Evolutionary conservation across 2,888 invertebrate species (phyloP), one percentile per base, ranked within the genome.

Genomic region (Agrochola litura): DNA sequence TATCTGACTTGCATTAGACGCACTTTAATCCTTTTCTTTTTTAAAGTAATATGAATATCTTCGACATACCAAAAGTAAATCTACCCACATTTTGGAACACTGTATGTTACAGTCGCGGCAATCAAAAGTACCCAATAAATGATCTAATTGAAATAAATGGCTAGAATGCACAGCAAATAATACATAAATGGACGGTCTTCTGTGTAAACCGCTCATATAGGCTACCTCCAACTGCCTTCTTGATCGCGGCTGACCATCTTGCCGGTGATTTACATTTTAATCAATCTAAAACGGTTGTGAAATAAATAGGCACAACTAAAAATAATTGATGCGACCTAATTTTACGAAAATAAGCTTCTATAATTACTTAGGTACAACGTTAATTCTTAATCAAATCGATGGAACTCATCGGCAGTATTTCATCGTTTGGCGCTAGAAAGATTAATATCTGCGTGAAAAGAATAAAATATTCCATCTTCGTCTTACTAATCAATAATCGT

Each of bases 401-500:
- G 12, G n/a, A 49, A n/a, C 16, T 66, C 49, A 37, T 46, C 30
- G 43, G 56, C 12, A 68, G 22, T 68, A 58, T 79, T 80, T 60
- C 61, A 61, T 66, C 60, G 46, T 61, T 79, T 65, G n/a, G 49
- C 12, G 12, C 37, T 46, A 49, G 19, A 76, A 65, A 65, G 65
- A 69, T 79, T 76, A 79, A 76, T 80, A 76, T 65, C 76, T 12
- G 37, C 6, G 56, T n/a, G 37, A 37, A 76, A 52, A 56, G 43
- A 56, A 61, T 81, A 43, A 81, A 77, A 77, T 81, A 81, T 81
- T 77, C 81, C 58, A 37, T 73, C 49, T 77, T 52, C 77, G 73
- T 81, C 46, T 49, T 22, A 37, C 77, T 81, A 81, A 81, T 81
- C 81, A 81, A 81, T 81, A 81, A 81, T 81, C 81, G 81, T 65